A percentile compares a stretch with the other conserved stretches of the same genome.
These are phyloP conservation scores for Tylochromis polylepis DNA, from an alignment of 2,113 vertebrate species.

Conservation along the genomic window DNA sequence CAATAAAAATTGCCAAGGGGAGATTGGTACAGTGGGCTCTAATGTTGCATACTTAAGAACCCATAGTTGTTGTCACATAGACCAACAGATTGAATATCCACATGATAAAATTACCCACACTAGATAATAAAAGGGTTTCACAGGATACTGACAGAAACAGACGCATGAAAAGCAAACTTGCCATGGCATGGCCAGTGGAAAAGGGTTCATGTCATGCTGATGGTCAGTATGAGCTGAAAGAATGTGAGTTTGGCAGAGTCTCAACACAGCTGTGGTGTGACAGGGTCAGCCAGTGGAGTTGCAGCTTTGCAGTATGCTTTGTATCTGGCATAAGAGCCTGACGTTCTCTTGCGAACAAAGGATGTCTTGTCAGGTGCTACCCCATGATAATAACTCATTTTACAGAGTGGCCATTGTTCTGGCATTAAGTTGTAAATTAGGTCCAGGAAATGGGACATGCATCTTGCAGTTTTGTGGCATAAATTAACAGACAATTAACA, in stretches of 20 bases:
- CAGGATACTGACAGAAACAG: background rate
- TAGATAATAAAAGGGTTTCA: background rate
- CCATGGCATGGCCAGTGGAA: background rate
- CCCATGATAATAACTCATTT: background rate
- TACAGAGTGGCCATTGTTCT: background rate
- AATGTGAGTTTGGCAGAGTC: background rate
- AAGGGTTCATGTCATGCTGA: background rate
- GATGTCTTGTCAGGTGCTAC: background rate
- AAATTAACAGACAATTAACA: background rate
- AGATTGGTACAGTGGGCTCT: background rate
- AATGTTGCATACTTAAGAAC: background rate
- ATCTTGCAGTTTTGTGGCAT: background rate
- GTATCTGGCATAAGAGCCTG: background rate
- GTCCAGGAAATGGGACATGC: background rate
- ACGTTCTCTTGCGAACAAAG: background rate
- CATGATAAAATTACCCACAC: background rate
- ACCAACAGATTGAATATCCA: background rate
- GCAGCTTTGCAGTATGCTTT: background rate
- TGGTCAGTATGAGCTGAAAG: background rate
- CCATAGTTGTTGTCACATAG: background rate
- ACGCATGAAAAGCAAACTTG: background rate
- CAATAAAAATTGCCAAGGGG: background rate
- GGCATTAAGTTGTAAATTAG: background rate
- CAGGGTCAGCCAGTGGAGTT: background rate
- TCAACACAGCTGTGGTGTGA: background rate